Base-by-base conservation (phyloP, 2,113 vertebrate genomes). In the Limanda limanda region DNA sequence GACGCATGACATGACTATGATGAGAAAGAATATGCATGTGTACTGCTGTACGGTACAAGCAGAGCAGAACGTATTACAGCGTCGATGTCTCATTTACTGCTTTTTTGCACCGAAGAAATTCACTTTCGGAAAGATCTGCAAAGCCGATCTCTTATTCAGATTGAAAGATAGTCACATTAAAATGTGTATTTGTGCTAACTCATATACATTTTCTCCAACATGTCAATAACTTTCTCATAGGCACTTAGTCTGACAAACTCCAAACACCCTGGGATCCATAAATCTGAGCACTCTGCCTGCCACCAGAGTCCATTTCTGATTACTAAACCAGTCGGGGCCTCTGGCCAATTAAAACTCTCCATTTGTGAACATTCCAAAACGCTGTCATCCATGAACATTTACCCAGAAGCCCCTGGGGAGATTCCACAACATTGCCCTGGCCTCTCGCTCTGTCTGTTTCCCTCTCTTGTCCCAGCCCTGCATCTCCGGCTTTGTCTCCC, bases 351-450 rank as follows among this genome's bases (percentile, higher is more conserved):
- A 93, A 94, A 94, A 93, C 89, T 90, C 90, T 85, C 90, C 87
- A 89, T 91, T 93, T 92, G 91, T 90, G 87, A 93, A 92, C 90
- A 94, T 95, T 94, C 94, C 93, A 91, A 88, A 92, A 93, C 55
- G 88, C 92, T 88, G 92, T 93, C 94, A 94, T 92, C 93, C 92
- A 90, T 94, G 92, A 95, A 94, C 91, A 93, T 94, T 93, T 92
- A 93, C 89, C 91, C 93, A 91, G 86, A 92, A 94, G 81, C 87
- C 93, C 92, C 92, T 88, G 89, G 90, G 90, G 92, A 93, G 92
- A 94, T 92, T 93, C 91, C 91, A 89, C 91, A 93, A 90, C 92
- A 92, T 86, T 84, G 78, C 87, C 74, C 74, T 71, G 78, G 93
- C 92, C 92, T 93, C 92, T 91, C 79, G 42, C 85, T 92, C 79